Percentiles rank a stretch among this genome's conserved stretches.
phyloP scores from a whole-genome alignment of 2,797 vertebrate genomes.

The Galago senegalensis region DNA sequence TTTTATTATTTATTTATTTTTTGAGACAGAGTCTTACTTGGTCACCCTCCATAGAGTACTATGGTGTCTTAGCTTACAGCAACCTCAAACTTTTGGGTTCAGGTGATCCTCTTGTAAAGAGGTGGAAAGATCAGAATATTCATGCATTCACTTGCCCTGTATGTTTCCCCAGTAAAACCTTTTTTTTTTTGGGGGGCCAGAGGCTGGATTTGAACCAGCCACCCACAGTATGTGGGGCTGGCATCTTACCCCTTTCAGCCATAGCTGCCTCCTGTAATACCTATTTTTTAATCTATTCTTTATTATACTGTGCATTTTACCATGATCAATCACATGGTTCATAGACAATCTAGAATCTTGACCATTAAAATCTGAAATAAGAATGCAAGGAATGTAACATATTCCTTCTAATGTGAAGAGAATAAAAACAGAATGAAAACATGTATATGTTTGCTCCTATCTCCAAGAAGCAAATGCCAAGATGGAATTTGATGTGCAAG shows the following conservation, averaged over 20 bases:
- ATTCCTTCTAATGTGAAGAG: neutral
- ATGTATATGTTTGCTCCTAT: neutral
- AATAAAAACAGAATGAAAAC: neutral
- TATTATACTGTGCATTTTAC: neutral
- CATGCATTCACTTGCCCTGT: neutral
- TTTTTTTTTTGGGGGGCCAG: neutral
- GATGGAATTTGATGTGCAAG: neutral
- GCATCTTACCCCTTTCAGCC: no score
- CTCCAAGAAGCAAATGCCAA: neutral
- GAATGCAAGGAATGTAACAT: neutral
- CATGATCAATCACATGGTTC: neutral
- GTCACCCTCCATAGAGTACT: no score
- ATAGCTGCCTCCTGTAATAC: neutral
- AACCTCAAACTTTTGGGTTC: no score
- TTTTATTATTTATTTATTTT: no score
- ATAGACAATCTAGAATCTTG: neutral
- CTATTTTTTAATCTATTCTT: neutral
- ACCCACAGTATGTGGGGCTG: no score
- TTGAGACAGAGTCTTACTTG: no score
- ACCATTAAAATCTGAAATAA: conserved; percentile 27
- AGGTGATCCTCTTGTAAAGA: neutral
- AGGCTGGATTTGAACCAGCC: no score
- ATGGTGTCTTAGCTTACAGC: no score
- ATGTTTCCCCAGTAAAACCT: conserved; percentile 2
- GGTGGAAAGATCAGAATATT: neutral